Percentiles rank a stretch among this genome's conserved stretches.
Evolutionary conservation across 2,113 vertebrate species (phyloP).

Genomic region (Psilopsiagon aymara): DNA sequence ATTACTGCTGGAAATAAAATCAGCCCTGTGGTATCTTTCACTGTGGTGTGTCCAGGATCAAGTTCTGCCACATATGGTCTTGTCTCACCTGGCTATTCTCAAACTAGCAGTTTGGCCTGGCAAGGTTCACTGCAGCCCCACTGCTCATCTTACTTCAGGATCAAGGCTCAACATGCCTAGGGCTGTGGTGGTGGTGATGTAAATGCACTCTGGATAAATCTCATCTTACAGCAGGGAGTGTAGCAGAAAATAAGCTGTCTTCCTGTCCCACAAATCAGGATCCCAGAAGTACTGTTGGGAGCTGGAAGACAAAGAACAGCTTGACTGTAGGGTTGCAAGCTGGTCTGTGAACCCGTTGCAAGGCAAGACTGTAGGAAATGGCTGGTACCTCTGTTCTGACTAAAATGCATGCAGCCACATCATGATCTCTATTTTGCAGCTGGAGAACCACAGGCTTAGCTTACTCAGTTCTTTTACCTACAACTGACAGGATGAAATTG

Average conservation of each 20-base stretch:
- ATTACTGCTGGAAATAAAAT: background rate
- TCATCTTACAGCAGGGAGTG: background rate
- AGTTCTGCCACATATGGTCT: fast-evolving
- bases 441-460: background rate
- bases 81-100: background rate
- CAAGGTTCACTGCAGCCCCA: background rate
- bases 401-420: background rate
- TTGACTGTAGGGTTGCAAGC: background rate
- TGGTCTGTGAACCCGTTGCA: background rate
- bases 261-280: background rate
- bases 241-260: background rate
- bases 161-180: fast-evolving
- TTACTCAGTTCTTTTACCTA: background rate
- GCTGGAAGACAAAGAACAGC: background rate
- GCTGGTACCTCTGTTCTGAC: background rate
- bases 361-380: background rate
- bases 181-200: background rate
- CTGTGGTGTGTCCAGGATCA: background rate
- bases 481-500: background rate
- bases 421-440: background rate
- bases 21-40: background rate
- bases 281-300: background rate
- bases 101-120: background rate
- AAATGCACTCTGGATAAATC: background rate
- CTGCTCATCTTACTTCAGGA: background rate